A percentile compares a stretch with the other conserved stretches of the same genome.
Evolutionary conservation across 2,113 vertebrate species (phyloP).

Genomic region (Megaleporinus macrocephalus): DNA sequence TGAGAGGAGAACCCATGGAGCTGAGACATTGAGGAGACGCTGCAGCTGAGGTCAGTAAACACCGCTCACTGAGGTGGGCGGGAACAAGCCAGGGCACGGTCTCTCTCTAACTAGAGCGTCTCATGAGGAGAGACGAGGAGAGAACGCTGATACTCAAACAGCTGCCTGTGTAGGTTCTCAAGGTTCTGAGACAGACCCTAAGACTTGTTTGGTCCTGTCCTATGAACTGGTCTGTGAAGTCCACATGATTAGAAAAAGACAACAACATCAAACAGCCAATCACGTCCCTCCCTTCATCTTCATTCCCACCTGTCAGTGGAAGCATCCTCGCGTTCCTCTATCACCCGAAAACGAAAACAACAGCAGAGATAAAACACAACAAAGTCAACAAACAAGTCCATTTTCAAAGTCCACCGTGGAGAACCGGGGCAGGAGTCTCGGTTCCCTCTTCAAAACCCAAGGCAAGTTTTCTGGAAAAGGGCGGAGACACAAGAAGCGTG

Average conservation of each 20-base stretch:
- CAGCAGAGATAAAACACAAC: background rate
- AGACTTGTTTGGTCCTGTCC: background rate
- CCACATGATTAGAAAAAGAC: background rate
- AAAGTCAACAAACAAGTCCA: background rate
- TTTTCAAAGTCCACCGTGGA: background rate
- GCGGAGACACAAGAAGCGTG: background rate
- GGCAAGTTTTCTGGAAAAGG: slow-evolving; percentile 12
- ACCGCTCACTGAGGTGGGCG: too few species aligned
- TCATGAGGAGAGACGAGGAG: too few species aligned
- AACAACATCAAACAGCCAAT: background rate
- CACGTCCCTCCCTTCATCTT: background rate
- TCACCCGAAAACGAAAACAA: background rate
- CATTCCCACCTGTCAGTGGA: background rate
- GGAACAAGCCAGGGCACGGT: too few species aligned
- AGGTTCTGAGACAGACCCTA: too few species aligned
- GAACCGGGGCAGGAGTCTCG: slow-evolving; percentile 9
- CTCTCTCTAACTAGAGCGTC: too few species aligned
- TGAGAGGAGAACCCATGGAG: too few species aligned
- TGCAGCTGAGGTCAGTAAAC: too few species aligned
- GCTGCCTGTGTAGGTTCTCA: too few species aligned
- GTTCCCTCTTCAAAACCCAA: slow-evolving; percentile 6
- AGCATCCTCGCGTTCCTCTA: too few species aligned
- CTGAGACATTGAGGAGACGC: too few species aligned
- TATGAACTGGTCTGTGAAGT: background rate
- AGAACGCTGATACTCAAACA: too few species aligned